These are phyloP conservation scores for Tridacna crocea DNA, from an alignment of 2,888 invertebrate genomes.

Conservation along the genomic window DNA sequence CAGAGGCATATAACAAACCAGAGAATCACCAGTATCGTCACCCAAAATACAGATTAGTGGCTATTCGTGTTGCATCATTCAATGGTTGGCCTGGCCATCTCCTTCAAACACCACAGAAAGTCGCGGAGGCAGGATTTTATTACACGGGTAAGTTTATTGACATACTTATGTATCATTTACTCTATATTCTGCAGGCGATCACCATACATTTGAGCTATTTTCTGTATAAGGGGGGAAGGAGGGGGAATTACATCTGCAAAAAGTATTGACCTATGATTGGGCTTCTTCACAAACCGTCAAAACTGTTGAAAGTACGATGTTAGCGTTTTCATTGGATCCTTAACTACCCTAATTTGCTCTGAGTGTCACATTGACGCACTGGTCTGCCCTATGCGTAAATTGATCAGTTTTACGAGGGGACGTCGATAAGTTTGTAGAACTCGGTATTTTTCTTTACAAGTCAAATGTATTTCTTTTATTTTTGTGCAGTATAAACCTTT, in stretches of 20 bases:
- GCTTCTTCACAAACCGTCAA: not conserved
- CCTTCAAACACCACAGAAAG: not conserved
- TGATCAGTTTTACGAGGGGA: too few species aligned
- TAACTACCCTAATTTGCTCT: not conserved
- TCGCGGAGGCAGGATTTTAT: conserved; percentile 11
- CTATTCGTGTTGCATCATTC: conserved; percentile 10
- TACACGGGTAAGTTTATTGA: conserved; percentile 6
- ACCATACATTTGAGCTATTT: not conserved
- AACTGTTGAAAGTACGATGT: not conserved
- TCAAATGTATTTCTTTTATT: too few species aligned
- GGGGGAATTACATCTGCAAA: not conserved
- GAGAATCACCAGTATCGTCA: not conserved
- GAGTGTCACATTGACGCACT: not conserved
- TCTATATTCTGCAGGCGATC: not conserved
- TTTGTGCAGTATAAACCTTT: too few species aligned
- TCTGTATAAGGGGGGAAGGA: not conserved
- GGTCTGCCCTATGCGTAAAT: not conserved
- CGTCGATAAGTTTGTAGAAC: too few species aligned
- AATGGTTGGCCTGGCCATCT: not conserved
- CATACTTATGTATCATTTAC: not conserved
- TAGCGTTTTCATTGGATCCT: not conserved
- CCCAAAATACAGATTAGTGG: not conserved
- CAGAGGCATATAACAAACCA: too few species aligned
- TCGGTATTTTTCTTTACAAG: too few species aligned
- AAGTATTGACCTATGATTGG: not conserved